Percentiles rank a stretch among this genome's conserved stretches.
These are phyloP conservation scores for Gymnoscopelus microlampas DNA, from an alignment of 2,797 vertebrate species.

Conservation along the genomic window DNA sequence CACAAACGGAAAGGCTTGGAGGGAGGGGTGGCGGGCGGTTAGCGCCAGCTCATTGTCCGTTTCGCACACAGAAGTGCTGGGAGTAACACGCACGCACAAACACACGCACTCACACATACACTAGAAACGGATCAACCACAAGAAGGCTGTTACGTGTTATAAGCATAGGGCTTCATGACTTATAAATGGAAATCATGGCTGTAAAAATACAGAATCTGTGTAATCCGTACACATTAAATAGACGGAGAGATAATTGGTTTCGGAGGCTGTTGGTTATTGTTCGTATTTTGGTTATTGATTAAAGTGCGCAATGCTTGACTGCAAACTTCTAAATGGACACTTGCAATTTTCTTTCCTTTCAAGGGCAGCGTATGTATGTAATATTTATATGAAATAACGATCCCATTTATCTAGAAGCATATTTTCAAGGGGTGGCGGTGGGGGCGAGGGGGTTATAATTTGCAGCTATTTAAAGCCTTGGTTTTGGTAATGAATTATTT, in stretches of 20 bases:
- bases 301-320: constrained; percentile 21
- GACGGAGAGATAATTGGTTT: constrained; percentile 19
- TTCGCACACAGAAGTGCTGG: constrained; percentile 45
- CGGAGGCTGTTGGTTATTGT: constrained; percentile 13
- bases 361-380: constrained; percentile 76
- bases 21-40: constrained; percentile 30
- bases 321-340: constrained; percentile 60
- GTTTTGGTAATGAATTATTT: constrained; percentile 87
- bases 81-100: not conserved
- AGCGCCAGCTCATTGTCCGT: constrained; percentile 27
- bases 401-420: constrained; percentile 76
- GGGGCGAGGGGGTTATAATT: constrained; percentile 75
- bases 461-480: constrained; percentile 84
- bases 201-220: not conserved
- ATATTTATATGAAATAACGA: constrained; percentile 81
- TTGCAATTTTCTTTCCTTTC: constrained; percentile 65
- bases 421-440: constrained; percentile 58
- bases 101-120: not conserved
- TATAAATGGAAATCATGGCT: not conserved
- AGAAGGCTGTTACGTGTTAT: constrained; percentile 1
- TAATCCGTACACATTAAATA: constrained; percentile 5
- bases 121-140: constrained; percentile 1
- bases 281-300: constrained; percentile 46
- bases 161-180: not conserved
- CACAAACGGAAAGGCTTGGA: constrained; percentile 48